phyloP scores from a whole-genome alignment of 1,140 invertebrate genomes.

The Zaprionus ghesquierei region DNA sequence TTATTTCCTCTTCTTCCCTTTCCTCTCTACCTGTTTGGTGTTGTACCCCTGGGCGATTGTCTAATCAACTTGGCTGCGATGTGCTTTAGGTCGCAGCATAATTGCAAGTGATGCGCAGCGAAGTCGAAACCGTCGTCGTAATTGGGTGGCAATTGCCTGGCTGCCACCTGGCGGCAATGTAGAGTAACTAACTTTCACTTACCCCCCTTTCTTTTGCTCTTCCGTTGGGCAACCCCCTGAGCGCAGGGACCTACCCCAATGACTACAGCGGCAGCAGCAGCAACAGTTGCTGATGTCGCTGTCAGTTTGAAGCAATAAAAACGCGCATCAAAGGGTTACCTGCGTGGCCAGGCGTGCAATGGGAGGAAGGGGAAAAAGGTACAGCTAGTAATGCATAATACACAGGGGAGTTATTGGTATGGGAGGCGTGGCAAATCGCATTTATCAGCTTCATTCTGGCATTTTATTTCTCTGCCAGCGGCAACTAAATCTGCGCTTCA shows the following conservation, averaged over 20 bases:
- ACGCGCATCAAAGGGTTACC: conserved; percentile 5
- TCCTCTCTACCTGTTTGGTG: not conserved
- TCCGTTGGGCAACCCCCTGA: not conserved
- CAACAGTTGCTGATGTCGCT: conserved; percentile 25
- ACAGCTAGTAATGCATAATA: conserved; percentile 17
- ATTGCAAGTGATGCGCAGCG: conserved; percentile 47
- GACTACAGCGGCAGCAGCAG: not conserved
- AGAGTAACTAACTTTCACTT: not conserved
- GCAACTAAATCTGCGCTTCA: conserved; percentile 51
- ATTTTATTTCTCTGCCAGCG: conserved; percentile 60
- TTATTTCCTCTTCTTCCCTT: not conserved
- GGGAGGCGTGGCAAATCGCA: conserved; percentile 67
- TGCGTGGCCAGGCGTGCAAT: not conserved
- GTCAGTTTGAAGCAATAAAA: not conserved
- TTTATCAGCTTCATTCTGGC: conserved; percentile 73
- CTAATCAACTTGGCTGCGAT: conserved; percentile 48
- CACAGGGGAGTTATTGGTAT: conserved; percentile 12
- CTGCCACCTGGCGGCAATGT: not conserved
- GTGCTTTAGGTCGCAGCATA: conserved; percentile 61
- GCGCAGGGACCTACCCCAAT: not conserved
- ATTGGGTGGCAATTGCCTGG: not conserved
- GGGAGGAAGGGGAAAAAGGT: not conserved
- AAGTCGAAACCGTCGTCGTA: conserved; percentile 14
- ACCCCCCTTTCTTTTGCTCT: not conserved
- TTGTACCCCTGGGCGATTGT: conserved; percentile 15